Evolutionary conservation across 2,113 vertebrate species (phyloP), one percentile per base, ranked within the genome.

Genomic region (Mellivora capensis): DNA sequence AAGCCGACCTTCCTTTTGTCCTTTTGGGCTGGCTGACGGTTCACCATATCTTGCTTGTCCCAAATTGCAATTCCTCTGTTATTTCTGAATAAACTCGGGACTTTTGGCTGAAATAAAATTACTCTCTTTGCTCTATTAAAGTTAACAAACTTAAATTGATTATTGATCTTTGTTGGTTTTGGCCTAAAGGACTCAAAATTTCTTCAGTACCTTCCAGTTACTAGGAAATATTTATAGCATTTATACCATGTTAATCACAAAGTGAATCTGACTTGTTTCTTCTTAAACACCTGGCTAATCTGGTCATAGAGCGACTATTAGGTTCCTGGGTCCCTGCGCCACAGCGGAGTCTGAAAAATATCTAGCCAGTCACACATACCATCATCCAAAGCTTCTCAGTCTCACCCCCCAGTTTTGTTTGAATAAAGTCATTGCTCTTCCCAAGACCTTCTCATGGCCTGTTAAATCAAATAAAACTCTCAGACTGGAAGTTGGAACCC

Each of bases 231-330:
- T 74, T 86, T 90, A 61, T 76, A 37, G 37, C 84, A 69, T 81
- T 94, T 96, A 34, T 85, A 52, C 25, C 72, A 89, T 64, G n/a
- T 88, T 67, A 89, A 80, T 87, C 42, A 77, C n/a, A 87, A 96
- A 84, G 18, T 57, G 7, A 91, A 83, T 82, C 13, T 93, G 23
- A 90, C 39, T 80, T 84, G 71, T 88, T 76, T 90, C 14, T 23
- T 89, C 81, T 86, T 76, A 84, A 84, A 88, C 15, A 80, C 3
- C 20, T 72, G 69, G 52, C 11, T 8, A 79, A 84, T 94, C n/a
- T 37, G 27, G 39, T 89, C 10, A 37, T 5, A 61, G 25, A 95
- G 67, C 37, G 10, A 72, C 21, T 15, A 1, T 12, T 29, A 72
- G 23, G 11, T 61, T 74, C 42, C n/a, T 44, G 29, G 29, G 61